These are phyloP conservation scores for Apostichopus japonicus DNA, from an alignment of 35 echinoderm and acorn worm species.

Conservation along the genomic window DNA sequence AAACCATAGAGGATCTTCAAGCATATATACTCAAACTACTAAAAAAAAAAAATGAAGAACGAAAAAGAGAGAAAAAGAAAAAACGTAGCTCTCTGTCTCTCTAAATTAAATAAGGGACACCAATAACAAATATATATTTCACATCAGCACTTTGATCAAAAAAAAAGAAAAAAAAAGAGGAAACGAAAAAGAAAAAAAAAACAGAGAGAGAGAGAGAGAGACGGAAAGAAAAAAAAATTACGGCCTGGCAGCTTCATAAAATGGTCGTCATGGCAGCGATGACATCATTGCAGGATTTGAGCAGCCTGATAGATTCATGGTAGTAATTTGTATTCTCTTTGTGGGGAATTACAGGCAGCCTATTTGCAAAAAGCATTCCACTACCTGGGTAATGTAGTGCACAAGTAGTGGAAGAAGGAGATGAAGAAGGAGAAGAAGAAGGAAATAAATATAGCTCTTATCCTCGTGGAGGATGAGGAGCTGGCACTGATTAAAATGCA, in stretches of 20 bases:
- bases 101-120: slow-evolving; percentile 52
- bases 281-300: slow-evolving; percentile 44
- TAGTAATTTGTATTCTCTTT: slow-evolving; percentile 3
- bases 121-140: slow-evolving; percentile 45
- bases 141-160: slow-evolving; percentile 7
- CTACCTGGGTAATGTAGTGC: not conserved
- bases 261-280: not conserved
- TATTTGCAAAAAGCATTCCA: not conserved
- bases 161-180: too few relatives aligned
- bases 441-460: not conserved
- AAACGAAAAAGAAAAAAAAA: too few relatives aligned
- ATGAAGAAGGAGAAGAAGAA: too few relatives aligned
- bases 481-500: slow-evolving; percentile 4
- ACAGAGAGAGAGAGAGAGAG: too few relatives aligned
- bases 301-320: slow-evolving; percentile 19
- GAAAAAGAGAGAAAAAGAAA: not conserved
- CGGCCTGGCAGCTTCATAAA: slow-evolving; percentile 35
- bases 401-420: not conserved
- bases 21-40: slow-evolving; percentile 6
- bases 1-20: not conserved
- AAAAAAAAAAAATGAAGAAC: too few relatives aligned
- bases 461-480: not conserved
- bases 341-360: not conserved
- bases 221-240: slow-evolving; percentile 14
- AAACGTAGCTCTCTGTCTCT: not conserved